A percentile compares a stretch with the other conserved stretches of the same genome.
Evolutionary conservation across 2,113 vertebrate genomes (phyloP).

Genomic region (Salvelinus alpinus): DNA sequence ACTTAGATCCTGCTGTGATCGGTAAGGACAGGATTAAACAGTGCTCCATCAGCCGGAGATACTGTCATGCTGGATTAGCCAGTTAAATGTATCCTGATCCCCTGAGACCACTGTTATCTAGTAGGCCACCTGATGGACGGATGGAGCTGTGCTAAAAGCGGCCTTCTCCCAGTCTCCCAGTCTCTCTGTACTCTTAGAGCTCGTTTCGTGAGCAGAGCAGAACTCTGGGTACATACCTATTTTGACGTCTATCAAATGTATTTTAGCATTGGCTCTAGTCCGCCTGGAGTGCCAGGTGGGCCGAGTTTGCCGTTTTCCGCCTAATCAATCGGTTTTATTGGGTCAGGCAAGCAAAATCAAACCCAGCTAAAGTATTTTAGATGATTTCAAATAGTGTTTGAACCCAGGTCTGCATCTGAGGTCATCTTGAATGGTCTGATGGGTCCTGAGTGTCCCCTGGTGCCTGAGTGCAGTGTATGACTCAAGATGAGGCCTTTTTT

Average conservation of each 20-base stretch:
- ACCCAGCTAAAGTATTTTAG: no score
- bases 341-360: no score
- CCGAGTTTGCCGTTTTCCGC: no score
- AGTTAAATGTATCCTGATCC: background rate
- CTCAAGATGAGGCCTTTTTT: slow-evolving; percentile 24
- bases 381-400: no score
- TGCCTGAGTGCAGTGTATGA: slow-evolving; percentile 16
- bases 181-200: background rate
- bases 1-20: background rate
- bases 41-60: background rate
- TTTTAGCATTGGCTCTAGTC: no score
- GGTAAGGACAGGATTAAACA: background rate
- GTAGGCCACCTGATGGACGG: background rate
- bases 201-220: no score
- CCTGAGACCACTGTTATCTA: background rate
- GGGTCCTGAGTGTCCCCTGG: background rate
- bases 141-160: background rate
- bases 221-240: no score
- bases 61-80: slow-evolving; percentile 5
- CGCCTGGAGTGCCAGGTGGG: no score
- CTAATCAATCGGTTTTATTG: no score
- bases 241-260: no score
- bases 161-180: background rate
- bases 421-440: background rate
- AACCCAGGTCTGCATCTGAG: background rate